Base-by-base conservation (phyloP, 2,113 vertebrate species). In the Myotis brandtii region DNA sequence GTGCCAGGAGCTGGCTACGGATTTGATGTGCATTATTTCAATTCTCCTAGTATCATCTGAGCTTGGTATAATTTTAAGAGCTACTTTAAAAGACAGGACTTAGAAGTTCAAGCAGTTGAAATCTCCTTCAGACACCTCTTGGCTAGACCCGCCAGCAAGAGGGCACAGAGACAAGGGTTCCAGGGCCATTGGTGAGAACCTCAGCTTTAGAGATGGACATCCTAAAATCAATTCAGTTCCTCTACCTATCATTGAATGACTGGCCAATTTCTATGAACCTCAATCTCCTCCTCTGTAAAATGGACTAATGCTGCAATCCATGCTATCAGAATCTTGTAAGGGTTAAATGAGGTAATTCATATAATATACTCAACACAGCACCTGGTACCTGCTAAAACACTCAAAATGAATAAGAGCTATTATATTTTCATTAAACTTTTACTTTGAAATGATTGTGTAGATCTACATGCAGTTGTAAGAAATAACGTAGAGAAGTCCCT, bases 21-120 rank as follows among this genome's bases (percentile, higher is more conserved):
- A 37, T 0, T 30, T 27, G 34, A 4, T 14, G 3, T 0, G 5
- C 2, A 7, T 2, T 9, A 0, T 7, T 14, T 56, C 32, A 2
- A 8, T 18, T 48, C 9, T 9, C 25, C 17, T 7, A 1, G 6
- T 3, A 8, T 21, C 25, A 40, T 0, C 0, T 12, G 27, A 83
- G 6, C 17, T 32, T 21, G 52, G 32, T 32, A 3, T 18, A 59
- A 50, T 14, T 3, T 70, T 18, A 8, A 66, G 46, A 27, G 12
- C 50, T 23, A 14, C 37, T 30, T 66, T 9, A n/a, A 18, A 86
- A 50, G 32, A 5, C 30, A 83, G 12, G 6, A 66, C 21, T 8
- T 0, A 20, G 54, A 67, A 11, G 21, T 52, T 48, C 32, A 1
- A 25, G 66, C 43, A 37, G 32, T 9, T 25, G 30, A 43, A 20